These are phyloP conservation scores for Puntigrus tetrazona DNA, from an alignment of 2,113 vertebrate species.

Conservation along the genomic window DNA sequence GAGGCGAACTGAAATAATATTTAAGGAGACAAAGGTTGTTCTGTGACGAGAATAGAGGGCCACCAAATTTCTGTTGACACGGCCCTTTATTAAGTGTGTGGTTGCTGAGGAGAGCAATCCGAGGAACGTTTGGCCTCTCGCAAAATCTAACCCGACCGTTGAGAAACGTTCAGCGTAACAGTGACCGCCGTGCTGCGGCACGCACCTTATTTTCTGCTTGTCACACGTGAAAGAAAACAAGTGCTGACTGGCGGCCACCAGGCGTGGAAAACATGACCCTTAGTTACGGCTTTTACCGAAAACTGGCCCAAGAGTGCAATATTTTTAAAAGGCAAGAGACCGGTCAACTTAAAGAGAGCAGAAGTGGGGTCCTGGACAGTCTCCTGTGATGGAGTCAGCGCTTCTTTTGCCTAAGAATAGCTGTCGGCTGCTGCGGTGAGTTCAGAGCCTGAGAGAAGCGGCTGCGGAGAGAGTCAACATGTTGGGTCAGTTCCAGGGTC, in stretches of 20 bases:
- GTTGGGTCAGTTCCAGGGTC: constrained; percentile 76
- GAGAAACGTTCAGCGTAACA: constrained; percentile 46
- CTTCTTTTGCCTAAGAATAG: constrained; percentile 50
- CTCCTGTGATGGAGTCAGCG: constrained; percentile 33
- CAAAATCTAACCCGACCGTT: constrained; percentile 62
- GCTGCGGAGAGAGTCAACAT: constrained; percentile 71
- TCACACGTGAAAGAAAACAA: constrained; percentile 47
- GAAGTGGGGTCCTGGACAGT: constrained; percentile 37
- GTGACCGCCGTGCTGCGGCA: constrained; percentile 40
- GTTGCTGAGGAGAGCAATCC: constrained; percentile 72
- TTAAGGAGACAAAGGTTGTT: constrained; percentile 69
- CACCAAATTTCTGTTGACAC: constrained; percentile 74
- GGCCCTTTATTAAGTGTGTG: constrained; percentile 76
- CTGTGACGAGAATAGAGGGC: constrained; percentile 62
- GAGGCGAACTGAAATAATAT: constrained; percentile 64
- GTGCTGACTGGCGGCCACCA: constrained; percentile 31
- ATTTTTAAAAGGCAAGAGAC: constrained; percentile 46
- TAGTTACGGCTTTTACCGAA: constrained; percentile 35
- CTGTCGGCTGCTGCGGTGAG: constrained; percentile 40
- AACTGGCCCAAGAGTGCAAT: constrained; percentile 35
- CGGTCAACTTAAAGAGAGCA: constrained; percentile 28
- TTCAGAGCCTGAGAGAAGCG: constrained; percentile 48
- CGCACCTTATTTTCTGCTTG: constrained; percentile 50
- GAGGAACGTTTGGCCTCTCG: constrained; percentile 68
- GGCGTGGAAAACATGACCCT: constrained; percentile 39